A percentile compares a stretch with the other conserved stretches of the same genome.
Evolutionary conservation across 2,113 vertebrate species (phyloP).

Genomic region (Tychaedon coryphoeus): DNA sequence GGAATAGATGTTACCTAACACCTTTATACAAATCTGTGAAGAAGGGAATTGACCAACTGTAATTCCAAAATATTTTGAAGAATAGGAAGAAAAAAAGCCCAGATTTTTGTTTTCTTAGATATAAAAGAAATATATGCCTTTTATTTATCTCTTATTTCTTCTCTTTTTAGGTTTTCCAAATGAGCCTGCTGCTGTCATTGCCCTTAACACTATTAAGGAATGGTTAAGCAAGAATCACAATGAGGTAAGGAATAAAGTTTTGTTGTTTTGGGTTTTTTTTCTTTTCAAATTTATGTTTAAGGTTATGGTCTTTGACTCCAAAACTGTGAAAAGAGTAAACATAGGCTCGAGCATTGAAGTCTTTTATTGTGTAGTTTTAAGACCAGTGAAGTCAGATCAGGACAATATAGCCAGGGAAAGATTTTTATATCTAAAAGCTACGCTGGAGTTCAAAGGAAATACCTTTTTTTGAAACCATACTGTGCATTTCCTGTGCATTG

Average conservation of each 20-base stretch:
- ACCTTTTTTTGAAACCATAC: not conserved
- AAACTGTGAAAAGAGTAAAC: not conserved
- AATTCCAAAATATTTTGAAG: not conserved
- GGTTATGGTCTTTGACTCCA: not conserved
- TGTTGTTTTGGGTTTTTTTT: not conserved
- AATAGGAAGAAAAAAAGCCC: not conserved
- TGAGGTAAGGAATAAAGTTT: slow-evolving; percentile 79
- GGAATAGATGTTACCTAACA: not conserved
- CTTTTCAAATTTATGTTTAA: not conserved
- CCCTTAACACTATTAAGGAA: slow-evolving; percentile 86
- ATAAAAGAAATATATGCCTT: not conserved
- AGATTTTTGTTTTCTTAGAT: not conserved
- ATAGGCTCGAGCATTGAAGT: not conserved
- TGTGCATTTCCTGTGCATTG: not conserved
- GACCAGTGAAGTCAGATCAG: not conserved
- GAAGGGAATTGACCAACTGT: not conserved
- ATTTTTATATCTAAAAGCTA: not conserved
- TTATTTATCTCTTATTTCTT: slow-evolving; percentile 9
- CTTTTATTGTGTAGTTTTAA: not conserved
- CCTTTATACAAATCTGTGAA: not conserved
- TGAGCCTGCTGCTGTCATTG: slow-evolving; percentile 90
- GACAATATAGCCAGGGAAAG: not conserved
- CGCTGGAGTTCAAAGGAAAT: not conserved
- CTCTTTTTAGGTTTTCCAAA: slow-evolving; percentile 89
- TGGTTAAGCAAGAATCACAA: slow-evolving; percentile 89